Evolutionary conservation across 2,113 vertebrate genomes (phyloP).

Genomic region (Oceanites oceanicus): DNA sequence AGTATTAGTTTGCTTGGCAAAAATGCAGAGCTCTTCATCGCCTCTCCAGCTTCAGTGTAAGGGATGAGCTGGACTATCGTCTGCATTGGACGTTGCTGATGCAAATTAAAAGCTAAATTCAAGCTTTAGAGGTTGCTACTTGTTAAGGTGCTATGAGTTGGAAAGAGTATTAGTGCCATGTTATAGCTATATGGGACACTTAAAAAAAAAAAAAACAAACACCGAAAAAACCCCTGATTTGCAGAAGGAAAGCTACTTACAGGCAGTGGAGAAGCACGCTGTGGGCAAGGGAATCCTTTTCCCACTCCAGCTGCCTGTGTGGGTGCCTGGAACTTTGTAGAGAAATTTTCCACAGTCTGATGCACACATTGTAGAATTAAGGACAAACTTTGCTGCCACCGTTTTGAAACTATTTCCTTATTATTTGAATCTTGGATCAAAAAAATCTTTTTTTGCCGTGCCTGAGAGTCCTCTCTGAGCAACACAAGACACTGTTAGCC

Average conservation of each 20-base stretch:
- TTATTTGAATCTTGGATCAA: background rate
- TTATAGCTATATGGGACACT: background rate
- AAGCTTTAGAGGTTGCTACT: background rate
- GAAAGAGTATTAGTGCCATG: background rate
- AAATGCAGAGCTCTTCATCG: background rate
- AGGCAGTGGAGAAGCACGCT: background rate
- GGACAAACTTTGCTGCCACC: background rate
- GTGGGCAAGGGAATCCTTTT: background rate
- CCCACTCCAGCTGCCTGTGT: background rate
- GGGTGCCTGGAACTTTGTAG: background rate
- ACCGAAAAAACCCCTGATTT: background rate
- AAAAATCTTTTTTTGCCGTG: background rate
- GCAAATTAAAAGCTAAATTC: background rate
- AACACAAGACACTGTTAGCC: background rate
- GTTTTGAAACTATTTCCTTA: background rate
- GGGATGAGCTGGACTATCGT: background rate
- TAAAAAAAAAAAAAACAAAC: background rate
- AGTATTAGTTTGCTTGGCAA: background rate
- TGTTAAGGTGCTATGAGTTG: background rate
- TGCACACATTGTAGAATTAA: background rate
- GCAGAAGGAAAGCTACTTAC: background rate
- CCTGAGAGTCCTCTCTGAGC: background rate
- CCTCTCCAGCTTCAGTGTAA: background rate
- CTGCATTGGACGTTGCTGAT: background rate
- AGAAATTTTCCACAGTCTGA: constrained; percentile 11